phyloP scores from a whole-genome alignment of 2,797 vertebrate genomes.

The Gallirallus australis region DNA sequence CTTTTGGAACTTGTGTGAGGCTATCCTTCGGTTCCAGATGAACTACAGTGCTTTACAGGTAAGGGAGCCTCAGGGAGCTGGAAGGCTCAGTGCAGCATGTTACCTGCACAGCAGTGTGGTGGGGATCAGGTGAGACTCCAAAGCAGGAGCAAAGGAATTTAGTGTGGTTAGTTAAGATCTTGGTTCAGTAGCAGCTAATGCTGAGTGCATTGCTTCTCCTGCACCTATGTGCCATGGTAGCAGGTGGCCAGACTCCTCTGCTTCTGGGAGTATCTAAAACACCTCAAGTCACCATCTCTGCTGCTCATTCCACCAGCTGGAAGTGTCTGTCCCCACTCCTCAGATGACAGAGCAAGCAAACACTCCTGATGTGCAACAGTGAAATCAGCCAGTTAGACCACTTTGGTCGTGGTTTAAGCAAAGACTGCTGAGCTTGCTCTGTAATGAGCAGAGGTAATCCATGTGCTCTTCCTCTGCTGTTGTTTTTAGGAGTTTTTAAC shows the following conservation, averaged over 20 bases:
- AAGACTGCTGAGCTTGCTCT: neutral
- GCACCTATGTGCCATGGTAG: neutral
- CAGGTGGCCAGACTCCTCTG: neutral
- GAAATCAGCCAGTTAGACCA: neutral
- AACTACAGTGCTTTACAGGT: conserved; percentile 93
- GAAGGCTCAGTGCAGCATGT: neutral
- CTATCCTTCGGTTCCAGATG: conserved; percentile 92
- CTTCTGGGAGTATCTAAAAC: neutral
- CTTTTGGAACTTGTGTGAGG: conserved; percentile 98
- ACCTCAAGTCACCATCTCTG: neutral
- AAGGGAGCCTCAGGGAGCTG: conserved; percentile 13
- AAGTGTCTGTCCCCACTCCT: neutral
- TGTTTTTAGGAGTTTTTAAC: neutral
- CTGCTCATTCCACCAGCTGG: neutral
- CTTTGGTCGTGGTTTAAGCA: neutral
- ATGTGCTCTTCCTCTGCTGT: neutral
- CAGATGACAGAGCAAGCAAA: neutral
- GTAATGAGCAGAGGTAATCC: neutral
- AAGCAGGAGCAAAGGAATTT: neutral
- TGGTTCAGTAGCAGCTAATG: neutral
- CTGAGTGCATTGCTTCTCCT: neutral
- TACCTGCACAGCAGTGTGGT: neutral
- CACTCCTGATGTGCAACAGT: neutral
- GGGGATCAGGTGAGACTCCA: neutral
- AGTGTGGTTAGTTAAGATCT: neutral